Conservation (phyloP, 2,113 vertebrate species). For the Rattus norvegicus region DNA sequence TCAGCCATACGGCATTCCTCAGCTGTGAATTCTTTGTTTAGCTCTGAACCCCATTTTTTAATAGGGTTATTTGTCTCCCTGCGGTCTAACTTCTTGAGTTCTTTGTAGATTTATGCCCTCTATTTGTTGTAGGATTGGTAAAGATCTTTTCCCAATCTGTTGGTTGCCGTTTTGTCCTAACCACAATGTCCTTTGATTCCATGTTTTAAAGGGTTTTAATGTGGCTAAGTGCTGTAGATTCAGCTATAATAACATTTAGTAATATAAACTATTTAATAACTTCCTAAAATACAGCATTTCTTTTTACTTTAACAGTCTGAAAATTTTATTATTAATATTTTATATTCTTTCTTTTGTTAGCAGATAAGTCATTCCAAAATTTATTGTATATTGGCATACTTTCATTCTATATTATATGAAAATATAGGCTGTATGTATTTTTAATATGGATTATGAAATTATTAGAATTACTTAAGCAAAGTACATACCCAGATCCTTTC, state of each 20-base stretch:
- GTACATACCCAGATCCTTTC: not conserved
- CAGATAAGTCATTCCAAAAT: slow-evolving; percentile 45
- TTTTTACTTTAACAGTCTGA: slow-evolving; percentile 42
- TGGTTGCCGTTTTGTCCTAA: too few species aligned
- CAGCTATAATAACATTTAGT: slow-evolving; percentile 32
- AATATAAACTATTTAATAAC: slow-evolving; percentile 66
- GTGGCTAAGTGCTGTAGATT: slow-evolving; percentile 25
- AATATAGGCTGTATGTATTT: not conserved
- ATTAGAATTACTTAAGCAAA: slow-evolving; percentile 51
- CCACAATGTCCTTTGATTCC: too few species aligned
- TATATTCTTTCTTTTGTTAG: slow-evolving; percentile 59
- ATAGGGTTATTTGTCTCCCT: too few species aligned
- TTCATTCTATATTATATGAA: slow-evolving; percentile 49
- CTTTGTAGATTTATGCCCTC: too few species aligned
- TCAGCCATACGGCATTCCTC: too few species aligned
- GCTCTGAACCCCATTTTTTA: too few species aligned
- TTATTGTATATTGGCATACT: slow-evolving; percentile 39
- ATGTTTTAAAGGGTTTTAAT: slow-evolving; percentile 51
- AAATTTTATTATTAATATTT: slow-evolving; percentile 64
- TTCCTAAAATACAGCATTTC: slow-evolving; percentile 9
- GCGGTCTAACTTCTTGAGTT: too few species aligned
- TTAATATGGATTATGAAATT: slow-evolving; percentile 36
- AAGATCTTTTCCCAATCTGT: too few species aligned
- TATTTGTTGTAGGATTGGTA: too few species aligned
- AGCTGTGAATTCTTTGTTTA: too few species aligned